A percentile compares a stretch with the other conserved stretches of the same genome.
phyloP scores from a whole-genome alignment of 2,797 vertebrate species.

The Furcifer pardalis region DNA sequence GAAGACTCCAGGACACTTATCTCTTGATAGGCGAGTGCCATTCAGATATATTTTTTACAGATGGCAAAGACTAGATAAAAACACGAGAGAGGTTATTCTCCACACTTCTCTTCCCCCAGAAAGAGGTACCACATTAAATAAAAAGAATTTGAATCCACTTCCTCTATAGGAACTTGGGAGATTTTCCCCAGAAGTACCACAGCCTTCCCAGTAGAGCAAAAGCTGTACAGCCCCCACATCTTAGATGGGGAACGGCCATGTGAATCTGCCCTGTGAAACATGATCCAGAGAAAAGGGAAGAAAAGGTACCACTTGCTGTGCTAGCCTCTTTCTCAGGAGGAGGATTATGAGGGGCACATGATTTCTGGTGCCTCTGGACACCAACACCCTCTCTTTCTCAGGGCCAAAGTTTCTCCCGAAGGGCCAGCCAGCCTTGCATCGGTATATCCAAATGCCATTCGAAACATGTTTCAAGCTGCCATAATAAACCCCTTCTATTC shows the following conservation, averaged over 20 bases:
- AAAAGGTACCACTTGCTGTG: not conserved
- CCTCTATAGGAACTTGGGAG: not conserved
- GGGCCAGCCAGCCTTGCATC: not conserved
- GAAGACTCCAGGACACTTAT: not conserved
- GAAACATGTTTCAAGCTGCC: not conserved
- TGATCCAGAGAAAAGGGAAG: not conserved
- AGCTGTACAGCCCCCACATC: not conserved
- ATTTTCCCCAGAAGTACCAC: not conserved
- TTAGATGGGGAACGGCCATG: not conserved
- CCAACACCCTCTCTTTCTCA: not conserved
- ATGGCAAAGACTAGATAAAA: not conserved
- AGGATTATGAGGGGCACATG: not conserved
- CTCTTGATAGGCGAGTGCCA: not conserved
- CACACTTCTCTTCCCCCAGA: too few relatives aligned
- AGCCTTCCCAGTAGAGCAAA: not conserved
- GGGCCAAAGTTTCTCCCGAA: not conserved
- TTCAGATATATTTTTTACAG: not conserved
- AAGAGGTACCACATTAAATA: not conserved
- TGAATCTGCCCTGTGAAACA: not conserved
- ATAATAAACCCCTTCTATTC: too few relatives aligned
- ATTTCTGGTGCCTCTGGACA: not conserved
- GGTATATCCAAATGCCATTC: not conserved
- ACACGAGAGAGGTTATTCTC: not conserved
- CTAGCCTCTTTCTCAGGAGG: not conserved
- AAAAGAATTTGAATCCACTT: not conserved